Base-by-base conservation (phyloP, 1,140 invertebrate species). In the Bombus balteatus region DNA sequence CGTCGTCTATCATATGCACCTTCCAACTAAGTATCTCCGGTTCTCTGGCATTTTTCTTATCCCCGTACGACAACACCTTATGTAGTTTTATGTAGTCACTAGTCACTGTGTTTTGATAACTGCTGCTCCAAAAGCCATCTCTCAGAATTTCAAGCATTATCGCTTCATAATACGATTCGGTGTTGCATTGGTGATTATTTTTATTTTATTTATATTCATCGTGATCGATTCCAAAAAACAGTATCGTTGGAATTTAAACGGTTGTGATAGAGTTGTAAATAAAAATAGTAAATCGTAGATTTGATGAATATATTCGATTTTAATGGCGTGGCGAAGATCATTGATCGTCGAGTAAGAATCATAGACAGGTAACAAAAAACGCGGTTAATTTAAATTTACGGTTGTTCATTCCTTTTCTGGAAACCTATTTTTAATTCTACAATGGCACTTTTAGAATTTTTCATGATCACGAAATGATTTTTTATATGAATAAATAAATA, bases 71-170 rank as follows among this genome's bases (percentile, higher is more conserved):
- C 39, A 22, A 73, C 39, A 78, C 47, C 76, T 62, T 62, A 62
- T n/a, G 28, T n/a, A 62, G 59, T n/a, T 12, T 72, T 59, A n/a
- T 39, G 53, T 34, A 34, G 34, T 77, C 74, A 25, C 82, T 34
- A 34, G 34, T 77, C 81, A 25, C 82, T 80, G 4, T 70, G 83
- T 72, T 80, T 85, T 72, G 68, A 85, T 80, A 80, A 72, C 74
- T 83, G 43, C 22, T 83, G 15, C 13, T 53, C 37, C 34, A 72
- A n/a, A n/a, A 62, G 10, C 32, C 53, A 70, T 76, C 37, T 25
- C n/a, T 53, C 18, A 25, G 9, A 12, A 34, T 43, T 12, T 80
- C 13, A 28, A 22, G 68, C 41, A 62, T 84, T 43, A 62, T 79
- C 53, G 32, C 18, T 32, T 10, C 34, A 37, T 12, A 0, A n/a